Evolutionary conservation across 2,113 vertebrate genomes (phyloP).

Genomic region (Otolemur garnettii): DNA sequence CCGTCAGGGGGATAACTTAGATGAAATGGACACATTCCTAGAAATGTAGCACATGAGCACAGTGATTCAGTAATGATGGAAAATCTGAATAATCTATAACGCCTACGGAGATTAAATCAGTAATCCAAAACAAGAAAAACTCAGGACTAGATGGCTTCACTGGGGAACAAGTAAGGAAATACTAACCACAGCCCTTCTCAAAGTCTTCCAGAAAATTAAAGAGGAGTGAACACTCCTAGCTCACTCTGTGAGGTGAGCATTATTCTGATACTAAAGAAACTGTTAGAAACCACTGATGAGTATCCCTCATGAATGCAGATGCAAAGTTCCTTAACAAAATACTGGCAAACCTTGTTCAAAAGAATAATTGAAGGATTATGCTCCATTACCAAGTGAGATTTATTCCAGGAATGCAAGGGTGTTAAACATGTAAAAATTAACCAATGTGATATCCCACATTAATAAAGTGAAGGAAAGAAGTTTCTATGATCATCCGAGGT

Average conservation of each 20-base stretch:
- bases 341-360: neutral
- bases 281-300: neutral
- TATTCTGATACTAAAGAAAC: neutral
- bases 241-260: neutral
- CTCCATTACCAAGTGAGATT: neutral
- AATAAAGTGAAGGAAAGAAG: neutral
- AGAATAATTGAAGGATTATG: neutral
- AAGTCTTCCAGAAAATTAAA: neutral
- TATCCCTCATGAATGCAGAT: neutral
- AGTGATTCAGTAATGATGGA: neutral
- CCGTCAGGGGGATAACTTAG: neutral
- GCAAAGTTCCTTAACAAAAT: neutral
- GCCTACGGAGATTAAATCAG: neutral
- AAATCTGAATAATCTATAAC: neutral
- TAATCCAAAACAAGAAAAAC: constrained; percentile 16
- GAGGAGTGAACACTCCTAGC: neutral
- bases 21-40: neutral
- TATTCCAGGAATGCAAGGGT: neutral
- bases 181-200: neutral
- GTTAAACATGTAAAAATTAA: neutral
- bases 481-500: neutral
- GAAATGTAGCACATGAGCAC: neutral
- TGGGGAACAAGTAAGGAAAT: neutral
- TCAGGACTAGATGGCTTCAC: neutral
- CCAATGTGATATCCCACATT: neutral